Conservation (phyloP, 2,888 invertebrate genomes). For the Agrochola circellaris region DNA sequence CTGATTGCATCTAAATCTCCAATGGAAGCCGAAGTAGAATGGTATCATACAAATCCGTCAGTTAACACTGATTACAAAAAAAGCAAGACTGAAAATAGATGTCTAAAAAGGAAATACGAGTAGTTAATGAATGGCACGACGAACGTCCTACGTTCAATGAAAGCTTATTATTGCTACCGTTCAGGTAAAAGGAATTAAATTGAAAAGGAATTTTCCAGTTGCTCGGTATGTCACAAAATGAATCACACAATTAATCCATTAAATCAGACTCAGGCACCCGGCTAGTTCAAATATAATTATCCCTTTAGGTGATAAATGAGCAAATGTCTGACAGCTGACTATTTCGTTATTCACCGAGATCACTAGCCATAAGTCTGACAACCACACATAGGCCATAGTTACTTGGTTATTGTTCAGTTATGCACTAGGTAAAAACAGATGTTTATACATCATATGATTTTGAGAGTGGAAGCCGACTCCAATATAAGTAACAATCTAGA, state of each 20-base stretch:
- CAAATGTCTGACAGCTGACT: background rate
- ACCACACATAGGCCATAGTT: background rate
- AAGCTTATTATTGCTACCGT: background rate
- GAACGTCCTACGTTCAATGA: background rate
- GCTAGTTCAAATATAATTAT: background rate
- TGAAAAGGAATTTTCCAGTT: background rate
- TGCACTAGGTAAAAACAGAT: background rate
- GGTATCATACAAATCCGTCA: background rate
- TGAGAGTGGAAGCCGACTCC: too few relatives aligned
- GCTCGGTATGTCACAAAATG: background rate
- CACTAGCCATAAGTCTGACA: background rate
- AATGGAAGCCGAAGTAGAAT: background rate
- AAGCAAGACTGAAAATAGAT: background rate
- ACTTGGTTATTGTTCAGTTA: background rate
- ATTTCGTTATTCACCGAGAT: background rate
- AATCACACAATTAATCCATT: background rate
- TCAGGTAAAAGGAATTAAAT: background rate
- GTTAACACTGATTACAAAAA: conserved; percentile 26
- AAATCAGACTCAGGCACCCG: background rate
- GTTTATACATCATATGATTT: too few relatives aligned
- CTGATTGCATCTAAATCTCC: background rate
- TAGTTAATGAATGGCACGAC: background rate
- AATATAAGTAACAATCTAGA: too few relatives aligned
- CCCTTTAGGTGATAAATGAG: background rate
- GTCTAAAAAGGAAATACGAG: background rate